Evolutionary conservation across 2,888 invertebrate species (phyloP), one percentile per base, ranked within the genome.

Genomic region (Dyspetes luteomarginatus): DNA sequence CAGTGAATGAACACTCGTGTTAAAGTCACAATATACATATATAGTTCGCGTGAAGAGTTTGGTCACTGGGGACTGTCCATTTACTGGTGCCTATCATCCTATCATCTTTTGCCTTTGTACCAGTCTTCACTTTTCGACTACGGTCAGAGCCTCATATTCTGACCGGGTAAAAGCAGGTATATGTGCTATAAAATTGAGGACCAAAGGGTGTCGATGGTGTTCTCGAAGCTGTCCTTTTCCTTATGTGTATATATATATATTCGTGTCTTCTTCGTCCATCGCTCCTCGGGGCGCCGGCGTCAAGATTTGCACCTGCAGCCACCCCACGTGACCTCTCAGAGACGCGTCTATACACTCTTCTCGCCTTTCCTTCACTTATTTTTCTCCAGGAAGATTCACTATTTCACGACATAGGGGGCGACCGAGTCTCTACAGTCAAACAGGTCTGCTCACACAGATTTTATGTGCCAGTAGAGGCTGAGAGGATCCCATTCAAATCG

Each of bases 221-320:
- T 30, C 52, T 52, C 15, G n/a, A 24, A 60, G 52, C 41, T 52
- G 55, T 76, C 60, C 52, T 71, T 24, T 50, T 50, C 45, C 50
- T 52, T 67, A 67, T 19, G 43, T 26, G 22, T 4, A 41, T 48
- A n/a, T n/a, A 9, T 4, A 48, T 52, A 55, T 62, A 43, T 41
- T 28, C 26, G 7, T 22, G 22, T 52, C 50, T 58, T 28, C 65
- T 30, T 62, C 26, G 60, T 43, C 52, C 17, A 19, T 71, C 41
- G 19, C 56, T 68, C 28, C 64, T 41, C 62, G 67, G 56, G 85
- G 86, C 89, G 89, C 89, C 87, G 88, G 87, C 88, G 89, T 88
- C 85, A 82, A 83, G 82, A 80, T 84, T 86, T 85, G 85, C 86
- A 88, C 89, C 88, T 86, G 87, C 85, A 77, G 55, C 84, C 76